These are phyloP conservation scores for Notiomystis cincta DNA, from an alignment of 2,113 vertebrate genomes.

Conservation along the genomic window DNA sequence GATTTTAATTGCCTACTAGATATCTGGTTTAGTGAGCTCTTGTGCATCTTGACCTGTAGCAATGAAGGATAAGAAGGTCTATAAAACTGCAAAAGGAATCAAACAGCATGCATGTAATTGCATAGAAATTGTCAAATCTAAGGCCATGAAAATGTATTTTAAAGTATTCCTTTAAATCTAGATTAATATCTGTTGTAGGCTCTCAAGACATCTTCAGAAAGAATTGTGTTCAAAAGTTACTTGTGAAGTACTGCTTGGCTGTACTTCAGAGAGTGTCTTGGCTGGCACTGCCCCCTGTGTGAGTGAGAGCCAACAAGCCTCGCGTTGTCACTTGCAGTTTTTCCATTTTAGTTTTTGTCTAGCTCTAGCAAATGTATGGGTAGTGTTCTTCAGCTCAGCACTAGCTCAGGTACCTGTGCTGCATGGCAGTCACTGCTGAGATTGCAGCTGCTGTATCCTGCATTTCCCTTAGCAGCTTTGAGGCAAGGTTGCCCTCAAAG, in stretches of 20 bases:
- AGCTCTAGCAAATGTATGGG: not conserved
- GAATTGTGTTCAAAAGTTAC: not conserved
- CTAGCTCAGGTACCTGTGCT: accelerated
- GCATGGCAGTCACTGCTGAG: not conserved
- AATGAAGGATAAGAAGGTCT: not conserved
- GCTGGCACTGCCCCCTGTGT: not conserved
- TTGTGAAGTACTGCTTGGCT: not conserved
- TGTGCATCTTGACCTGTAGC: not conserved
- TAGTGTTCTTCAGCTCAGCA: not conserved
- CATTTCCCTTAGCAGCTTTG: not conserved
- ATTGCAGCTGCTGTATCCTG: not conserved
- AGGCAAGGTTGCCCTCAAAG: not conserved
- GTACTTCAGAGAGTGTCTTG: not conserved
- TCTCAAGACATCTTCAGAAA: not conserved
- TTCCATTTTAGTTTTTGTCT: not conserved
- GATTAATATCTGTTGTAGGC: not conserved
- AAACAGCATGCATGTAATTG: not conserved
- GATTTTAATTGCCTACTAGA: not conserved
- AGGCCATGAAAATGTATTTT: not conserved
- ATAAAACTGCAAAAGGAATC: not conserved
- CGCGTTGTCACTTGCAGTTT: accelerated
- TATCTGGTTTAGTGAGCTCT: not conserved
- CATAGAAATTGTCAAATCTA: not conserved
- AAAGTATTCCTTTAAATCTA: not conserved
- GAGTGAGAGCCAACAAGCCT: not conserved